Base-by-base conservation (phyloP, 1,140 invertebrate genomes). In the Drosophila melanogaster region DNA sequence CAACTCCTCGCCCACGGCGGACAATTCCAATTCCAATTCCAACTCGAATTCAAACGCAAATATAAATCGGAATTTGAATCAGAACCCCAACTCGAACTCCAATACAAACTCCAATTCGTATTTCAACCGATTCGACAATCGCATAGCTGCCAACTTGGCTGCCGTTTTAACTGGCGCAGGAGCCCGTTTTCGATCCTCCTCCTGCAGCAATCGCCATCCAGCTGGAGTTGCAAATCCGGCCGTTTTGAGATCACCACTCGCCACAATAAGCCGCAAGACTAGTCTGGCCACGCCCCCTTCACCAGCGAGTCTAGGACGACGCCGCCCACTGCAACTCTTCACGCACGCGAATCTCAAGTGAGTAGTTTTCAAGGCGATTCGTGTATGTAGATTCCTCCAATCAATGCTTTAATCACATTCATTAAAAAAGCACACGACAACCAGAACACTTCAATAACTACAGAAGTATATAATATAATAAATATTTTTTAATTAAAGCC, bases 61-160 rank as follows among this genome's bases (percentile, higher is more conserved):
- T 35, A 41, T 61, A 7, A 77, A 73, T 19, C n/a, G 53, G 2
- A 75, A 71, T 10, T 17, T 30, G 0, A 73, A 81, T 50, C 30
- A 53, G 1, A 14, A 38, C 14, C 2, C 12, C 11, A 71, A 65
- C 30, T 14, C 53, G 0, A 64, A 58, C 5, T 26, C 72, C 4
- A 85, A 84, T 24, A 58, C 83, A 5, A 84, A 69, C 40, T 46
- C 59, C 1, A 74, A 71, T 41, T 71, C 85, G 19, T 90, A 91
- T 40, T 91, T 91, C 54, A 91, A 91, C 75, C 90, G 90, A 11
- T 91, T 91, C 19, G 90, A 91, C 47, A 91, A 91, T 76, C 89
- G 89, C 44, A 91, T 91, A 62, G 89, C 89, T 15, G 89, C 90
- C 70, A 91, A 91, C 74, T 65, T 91, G 57, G 89, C 89, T 19